Evolutionary conservation across 2,797 vertebrate genomes (phyloP).

Genomic region (Emydoidea blandingii): DNA sequence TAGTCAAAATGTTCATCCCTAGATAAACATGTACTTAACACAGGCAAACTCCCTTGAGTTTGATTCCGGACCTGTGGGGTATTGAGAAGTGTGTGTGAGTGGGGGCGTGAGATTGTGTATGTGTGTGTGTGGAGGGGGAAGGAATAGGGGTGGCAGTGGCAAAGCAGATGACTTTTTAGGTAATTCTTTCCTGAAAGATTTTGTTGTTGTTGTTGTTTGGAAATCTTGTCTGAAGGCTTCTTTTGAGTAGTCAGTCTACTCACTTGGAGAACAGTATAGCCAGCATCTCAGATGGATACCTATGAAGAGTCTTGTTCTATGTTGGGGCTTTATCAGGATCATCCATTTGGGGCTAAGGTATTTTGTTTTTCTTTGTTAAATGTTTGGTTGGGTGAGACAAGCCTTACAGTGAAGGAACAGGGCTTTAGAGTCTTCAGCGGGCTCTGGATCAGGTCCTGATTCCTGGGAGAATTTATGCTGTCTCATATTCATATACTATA

Average conservation of each 20-base stretch:
- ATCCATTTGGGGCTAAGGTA: fast-evolving
- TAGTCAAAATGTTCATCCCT: not conserved
- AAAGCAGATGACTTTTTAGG: not conserved
- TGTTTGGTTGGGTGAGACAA: fast-evolving
- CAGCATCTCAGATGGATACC: fast-evolving
- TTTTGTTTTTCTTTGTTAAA: not conserved
- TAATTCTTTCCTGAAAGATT: fast-evolving
- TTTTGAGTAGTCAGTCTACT: not conserved
- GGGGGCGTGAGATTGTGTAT: too few relatives aligned
- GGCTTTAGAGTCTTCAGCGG: not conserved
- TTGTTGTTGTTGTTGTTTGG: too few relatives aligned
- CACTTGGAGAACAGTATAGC: fast-evolving
- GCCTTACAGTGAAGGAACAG: not conserved
- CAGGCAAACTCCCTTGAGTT: not conserved
- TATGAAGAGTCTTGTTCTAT: not conserved
- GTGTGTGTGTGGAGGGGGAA: too few relatives aligned
- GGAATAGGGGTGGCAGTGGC: not conserved
- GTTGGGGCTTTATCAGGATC: not conserved
- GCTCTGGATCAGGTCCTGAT: not conserved
- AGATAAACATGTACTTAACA: fast-evolving
- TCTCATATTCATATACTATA: not conserved
- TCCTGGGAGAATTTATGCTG: not conserved
- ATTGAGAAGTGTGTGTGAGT: not conserved
- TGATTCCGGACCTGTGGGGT: not conserved
- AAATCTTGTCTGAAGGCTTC: not conserved